Evolutionary conservation across 2,113 vertebrate genomes (phyloP).

Genomic region (Lepisosteus osseus): DNA sequence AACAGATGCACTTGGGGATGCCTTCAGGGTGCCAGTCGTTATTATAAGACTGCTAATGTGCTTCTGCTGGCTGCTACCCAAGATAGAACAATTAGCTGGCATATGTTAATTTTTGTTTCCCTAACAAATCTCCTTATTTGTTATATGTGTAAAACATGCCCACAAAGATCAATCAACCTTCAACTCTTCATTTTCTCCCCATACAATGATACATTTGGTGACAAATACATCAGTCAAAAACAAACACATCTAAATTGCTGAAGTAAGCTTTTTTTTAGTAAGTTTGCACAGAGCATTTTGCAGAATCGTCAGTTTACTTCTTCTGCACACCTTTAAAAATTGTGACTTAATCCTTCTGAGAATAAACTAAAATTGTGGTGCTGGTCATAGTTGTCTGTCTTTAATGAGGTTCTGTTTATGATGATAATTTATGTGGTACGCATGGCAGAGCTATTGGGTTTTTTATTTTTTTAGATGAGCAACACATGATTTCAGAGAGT

Average conservation of each 20-base stretch:
- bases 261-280: conserved; percentile 41
- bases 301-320: no score
- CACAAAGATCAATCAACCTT: conserved; percentile 85
- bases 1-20: conserved; percentile 82
- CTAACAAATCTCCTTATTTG: conserved; percentile 85
- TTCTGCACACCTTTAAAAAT: no score
- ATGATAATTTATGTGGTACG: no score
- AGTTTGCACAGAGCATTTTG: background rate
- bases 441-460: no score
- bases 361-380: no score
- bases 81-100: conserved; percentile 88
- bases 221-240: conserved; percentile 71
- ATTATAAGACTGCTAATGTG: conserved; percentile 82
- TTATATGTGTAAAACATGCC: conserved; percentile 85
- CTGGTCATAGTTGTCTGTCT: no score
- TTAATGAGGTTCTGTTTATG: no score
- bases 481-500: conserved; percentile 34
- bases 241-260: conserved; percentile 67
- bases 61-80: conserved; percentile 81
- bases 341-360: no score
- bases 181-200: conserved; percentile 76
- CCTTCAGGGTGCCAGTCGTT: conserved; percentile 81
- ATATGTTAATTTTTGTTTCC: conserved; percentile 90
- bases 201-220: conserved; percentile 76
- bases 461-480: no score